Evolutionary conservation across 2,797 vertebrate genomes (phyloP).

Genomic region (Columba guinea): DNA sequence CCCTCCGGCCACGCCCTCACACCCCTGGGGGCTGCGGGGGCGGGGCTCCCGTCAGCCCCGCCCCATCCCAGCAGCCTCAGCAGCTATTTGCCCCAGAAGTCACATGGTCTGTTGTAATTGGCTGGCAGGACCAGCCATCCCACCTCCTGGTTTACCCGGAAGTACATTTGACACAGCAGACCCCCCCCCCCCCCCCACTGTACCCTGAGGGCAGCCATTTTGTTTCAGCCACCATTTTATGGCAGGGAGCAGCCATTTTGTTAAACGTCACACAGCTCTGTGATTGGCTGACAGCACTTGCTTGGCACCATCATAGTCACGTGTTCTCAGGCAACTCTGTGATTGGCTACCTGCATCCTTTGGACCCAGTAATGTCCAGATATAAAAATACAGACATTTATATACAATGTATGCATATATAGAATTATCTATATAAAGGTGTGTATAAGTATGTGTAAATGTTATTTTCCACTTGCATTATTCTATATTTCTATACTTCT

Average conservation of each 20-base stretch:
- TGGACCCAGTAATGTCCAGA: fast-evolving
- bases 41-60: no score
- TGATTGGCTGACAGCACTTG: not conserved
- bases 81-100: fast-evolving
- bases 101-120: fast-evolving
- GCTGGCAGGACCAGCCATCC: fast-evolving
- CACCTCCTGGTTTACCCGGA: fast-evolving
- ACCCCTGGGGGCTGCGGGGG: fast-evolving
- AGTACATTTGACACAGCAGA: fast-evolving
- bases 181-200: fast-evolving
- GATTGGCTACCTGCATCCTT: not conserved
- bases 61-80: not conserved
- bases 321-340: not conserved
- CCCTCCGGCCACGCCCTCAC: not conserved
- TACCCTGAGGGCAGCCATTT: not conserved
- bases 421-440: not conserved
- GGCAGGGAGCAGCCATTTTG: slow-evolving; percentile 44
- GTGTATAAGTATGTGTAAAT: not conserved
- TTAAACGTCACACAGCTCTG: not conserved
- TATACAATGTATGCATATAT: no score
- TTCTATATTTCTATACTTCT: no score
- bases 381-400: not conserved
- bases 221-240: slow-evolving; percentile 32
- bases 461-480: not conserved
- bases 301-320: fast-evolving